A percentile compares a stretch with the other conserved stretches of the same genome.
Evolutionary conservation across 2,113 vertebrate genomes (phyloP).

Genomic region (Sorex fumeus): DNA sequence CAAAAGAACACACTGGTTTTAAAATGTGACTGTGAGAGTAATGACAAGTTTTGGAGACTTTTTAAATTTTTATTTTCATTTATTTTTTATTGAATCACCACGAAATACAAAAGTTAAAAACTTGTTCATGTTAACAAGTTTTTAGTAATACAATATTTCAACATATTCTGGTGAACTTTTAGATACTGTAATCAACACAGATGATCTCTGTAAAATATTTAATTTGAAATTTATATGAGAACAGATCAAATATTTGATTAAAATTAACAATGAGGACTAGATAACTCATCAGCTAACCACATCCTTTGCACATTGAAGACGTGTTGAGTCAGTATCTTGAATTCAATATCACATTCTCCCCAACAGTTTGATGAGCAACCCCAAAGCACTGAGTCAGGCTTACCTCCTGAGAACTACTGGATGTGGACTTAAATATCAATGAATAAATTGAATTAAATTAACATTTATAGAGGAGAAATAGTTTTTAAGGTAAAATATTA

Average conservation of each 20-base stretch:
- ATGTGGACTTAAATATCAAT: too few species aligned
- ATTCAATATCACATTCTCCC: not conserved
- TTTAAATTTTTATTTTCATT: too few species aligned
- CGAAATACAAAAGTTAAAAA: too few species aligned
- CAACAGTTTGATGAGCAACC: too few species aligned
- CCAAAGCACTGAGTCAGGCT: too few species aligned
- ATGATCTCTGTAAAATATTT: not conserved
- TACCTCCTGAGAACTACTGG: too few species aligned
- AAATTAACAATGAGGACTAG: not conserved
- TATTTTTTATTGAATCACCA: too few species aligned
- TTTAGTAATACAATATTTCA: too few species aligned
- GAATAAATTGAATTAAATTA: too few species aligned
- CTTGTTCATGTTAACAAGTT: too few species aligned
- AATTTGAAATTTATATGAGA: slow-evolving; percentile 7
- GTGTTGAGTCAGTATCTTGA: not conserved
- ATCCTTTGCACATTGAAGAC: too few species aligned
- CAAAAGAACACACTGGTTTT: not conserved
- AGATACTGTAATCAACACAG: not conserved
- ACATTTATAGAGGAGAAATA: not conserved
- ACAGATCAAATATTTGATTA: not conserved
- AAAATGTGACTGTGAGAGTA: not conserved
- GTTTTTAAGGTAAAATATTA: slow-evolving; percentile 26
- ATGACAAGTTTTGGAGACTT: not conserved
- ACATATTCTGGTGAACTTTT: not conserved
- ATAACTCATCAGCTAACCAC: too few species aligned